These are phyloP conservation scores for Chiloscyllium punctatum DNA, from an alignment of 2,797 vertebrate species.

Conservation along the genomic window DNA sequence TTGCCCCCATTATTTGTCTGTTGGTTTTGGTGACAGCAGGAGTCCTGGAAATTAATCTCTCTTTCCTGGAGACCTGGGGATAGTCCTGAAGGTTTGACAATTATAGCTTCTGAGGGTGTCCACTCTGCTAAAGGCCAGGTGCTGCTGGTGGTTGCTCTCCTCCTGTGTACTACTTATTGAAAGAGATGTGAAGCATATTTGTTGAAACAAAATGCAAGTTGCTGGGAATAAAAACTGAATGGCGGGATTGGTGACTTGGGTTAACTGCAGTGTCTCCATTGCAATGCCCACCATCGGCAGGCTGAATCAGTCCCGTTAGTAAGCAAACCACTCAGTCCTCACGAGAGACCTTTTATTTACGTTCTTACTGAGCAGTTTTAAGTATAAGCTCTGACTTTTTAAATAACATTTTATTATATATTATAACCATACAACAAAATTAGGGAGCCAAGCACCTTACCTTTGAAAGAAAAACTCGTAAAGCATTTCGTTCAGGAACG, in stretches of 20 bases:
- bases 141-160: accelerated
- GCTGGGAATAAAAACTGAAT: not conserved
- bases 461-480: not conserved
- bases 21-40: not conserved
- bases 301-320: not conserved
- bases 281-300: not conserved
- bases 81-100: not conserved
- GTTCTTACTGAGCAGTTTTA: not conserved
- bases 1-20: not conserved
- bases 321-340: not conserved
- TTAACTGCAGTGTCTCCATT: not conserved
- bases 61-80: not conserved
- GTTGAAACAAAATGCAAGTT: not conserved
- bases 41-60: not conserved
- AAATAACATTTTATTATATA: constrained; percentile 28
- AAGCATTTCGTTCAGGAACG: not conserved
- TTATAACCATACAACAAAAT: constrained; percentile 26
- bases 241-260: no score
- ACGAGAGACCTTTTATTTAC: not conserved
- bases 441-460: not conserved
- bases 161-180: no score
- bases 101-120: not conserved
- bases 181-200: not conserved
- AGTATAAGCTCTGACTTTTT: constrained; percentile 25
- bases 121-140: not conserved